Conservation (phyloP, 2,113 vertebrate species). For the Hydropotes inermis region DNA sequence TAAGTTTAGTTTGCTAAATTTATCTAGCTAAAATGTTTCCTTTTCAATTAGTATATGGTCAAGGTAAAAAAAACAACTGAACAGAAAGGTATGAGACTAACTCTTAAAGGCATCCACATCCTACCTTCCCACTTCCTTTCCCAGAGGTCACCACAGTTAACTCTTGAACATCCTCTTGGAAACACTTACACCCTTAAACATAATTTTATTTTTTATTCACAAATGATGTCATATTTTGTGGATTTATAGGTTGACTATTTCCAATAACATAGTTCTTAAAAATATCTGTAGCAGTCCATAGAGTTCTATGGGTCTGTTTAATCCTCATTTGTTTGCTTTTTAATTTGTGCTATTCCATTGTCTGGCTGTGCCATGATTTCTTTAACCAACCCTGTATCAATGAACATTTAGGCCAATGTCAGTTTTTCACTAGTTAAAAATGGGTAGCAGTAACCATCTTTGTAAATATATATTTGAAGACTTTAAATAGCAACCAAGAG, state of each 20-base stretch:
- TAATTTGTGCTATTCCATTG: neutral
- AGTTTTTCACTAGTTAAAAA: neutral
- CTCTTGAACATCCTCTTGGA: neutral
- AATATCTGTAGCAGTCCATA: neutral
- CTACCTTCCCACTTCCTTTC: no score
- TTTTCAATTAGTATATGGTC: neutral
- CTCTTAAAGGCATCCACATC: no score
- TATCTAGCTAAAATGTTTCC: neutral
- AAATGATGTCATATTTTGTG: neutral
- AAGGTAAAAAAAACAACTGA: neutral
- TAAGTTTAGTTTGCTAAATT: neutral
- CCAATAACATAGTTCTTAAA: neutral
- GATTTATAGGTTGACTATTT: neutral
- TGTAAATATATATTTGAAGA: neutral
- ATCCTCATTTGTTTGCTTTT: neutral
- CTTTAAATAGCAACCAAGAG: neutral
- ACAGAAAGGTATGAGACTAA: neutral
- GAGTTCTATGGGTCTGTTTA: neutral
- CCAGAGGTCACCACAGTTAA: no score
- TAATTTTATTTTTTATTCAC: neutral
- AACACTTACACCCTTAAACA: neutral
- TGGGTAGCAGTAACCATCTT: neutral
- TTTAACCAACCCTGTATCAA: rapidly evolving
- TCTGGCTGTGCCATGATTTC: neutral
- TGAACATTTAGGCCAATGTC: neutral